Percentiles rank a stretch among this genome's conserved stretches.
These are phyloP conservation scores for Enteromius argenteus DNA, from an alignment of 2,797 vertebrate genomes.

Conservation along the genomic window DNA sequence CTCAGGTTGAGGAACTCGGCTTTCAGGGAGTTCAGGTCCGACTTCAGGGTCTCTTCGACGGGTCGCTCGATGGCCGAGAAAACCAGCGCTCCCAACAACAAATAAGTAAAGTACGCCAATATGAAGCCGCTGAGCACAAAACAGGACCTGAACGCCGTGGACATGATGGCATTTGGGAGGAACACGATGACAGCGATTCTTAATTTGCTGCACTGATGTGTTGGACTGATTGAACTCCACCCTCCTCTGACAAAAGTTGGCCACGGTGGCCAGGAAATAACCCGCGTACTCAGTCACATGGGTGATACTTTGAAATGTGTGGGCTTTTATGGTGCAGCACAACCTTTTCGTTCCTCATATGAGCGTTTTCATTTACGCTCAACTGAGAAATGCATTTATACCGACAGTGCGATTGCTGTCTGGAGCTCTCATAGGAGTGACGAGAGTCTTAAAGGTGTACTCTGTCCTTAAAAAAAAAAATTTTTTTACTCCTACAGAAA, in stretches of 20 bases:
- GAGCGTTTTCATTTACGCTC: constrained; percentile 19
- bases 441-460: not conserved
- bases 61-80: constrained; percentile 88
- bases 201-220: not conserved
- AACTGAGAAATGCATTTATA: constrained; percentile 5
- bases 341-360: not conserved
- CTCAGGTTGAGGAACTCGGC: constrained; percentile 80
- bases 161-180: constrained; percentile 64
- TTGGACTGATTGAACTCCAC: constrained; percentile 65
- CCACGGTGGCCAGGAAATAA: constrained; percentile 48
- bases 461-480: not conserved
- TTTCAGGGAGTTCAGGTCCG: constrained; percentile 79
- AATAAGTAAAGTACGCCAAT: constrained; percentile 80
- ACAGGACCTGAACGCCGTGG: constrained; percentile 72
- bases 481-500: not conserved
- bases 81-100: constrained; percentile 85
- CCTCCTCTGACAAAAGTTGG: constrained; percentile 57
- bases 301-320: not conserved
- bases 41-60: constrained; percentile 79
- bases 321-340: not conserved
- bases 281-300: constrained; percentile 12
- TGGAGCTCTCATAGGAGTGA: not conserved
- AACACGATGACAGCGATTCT: not conserved
- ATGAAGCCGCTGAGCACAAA: constrained; percentile 78
- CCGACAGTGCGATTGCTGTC: not conserved